A percentile compares a stretch with the other conserved stretches of the same genome.
phyloP scores from a whole-genome alignment of 2,888 invertebrate genomes.

The Laothoe populi region DNA sequence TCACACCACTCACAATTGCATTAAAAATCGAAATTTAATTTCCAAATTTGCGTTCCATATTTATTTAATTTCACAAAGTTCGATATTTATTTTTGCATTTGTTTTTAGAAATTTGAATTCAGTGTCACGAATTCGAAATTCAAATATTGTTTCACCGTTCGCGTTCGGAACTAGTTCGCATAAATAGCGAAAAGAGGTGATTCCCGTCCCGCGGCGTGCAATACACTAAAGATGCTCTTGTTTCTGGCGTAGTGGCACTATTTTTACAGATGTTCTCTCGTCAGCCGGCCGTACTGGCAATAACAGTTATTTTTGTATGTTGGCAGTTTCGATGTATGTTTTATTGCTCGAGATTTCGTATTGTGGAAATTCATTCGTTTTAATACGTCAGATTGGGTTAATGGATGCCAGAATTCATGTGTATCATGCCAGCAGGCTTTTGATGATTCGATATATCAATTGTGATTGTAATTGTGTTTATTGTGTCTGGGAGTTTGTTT shows the following conservation, averaged over 20 bases:
- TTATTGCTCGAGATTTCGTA: conserved; percentile 14
- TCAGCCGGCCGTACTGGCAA: conserved; percentile 23
- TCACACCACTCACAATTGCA: conserved; percentile 2
- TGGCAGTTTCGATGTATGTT: conserved; percentile 22
- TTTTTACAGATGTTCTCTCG: conserved; percentile 57
- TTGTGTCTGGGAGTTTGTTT: background rate
- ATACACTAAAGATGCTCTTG: conserved; percentile 54
- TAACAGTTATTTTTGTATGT: conserved; percentile 29
- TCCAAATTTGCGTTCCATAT: conserved; percentile 11
- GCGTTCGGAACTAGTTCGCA: conserved; percentile 28
- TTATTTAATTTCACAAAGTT: background rate
- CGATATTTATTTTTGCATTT: too few species aligned
- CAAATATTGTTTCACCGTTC: conserved; percentile 2
- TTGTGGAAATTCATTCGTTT: conserved; percentile 14
- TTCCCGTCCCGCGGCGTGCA: conserved; percentile 53
- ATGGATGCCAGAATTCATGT: background rate
- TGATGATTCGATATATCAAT: conserved; percentile 6
- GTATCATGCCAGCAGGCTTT: background rate
- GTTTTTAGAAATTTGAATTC: background rate
- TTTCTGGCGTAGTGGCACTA: conserved; percentile 50
- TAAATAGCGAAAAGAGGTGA: conserved; percentile 37
- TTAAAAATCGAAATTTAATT: background rate
- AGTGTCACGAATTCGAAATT: conserved; percentile 21
- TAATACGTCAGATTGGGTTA: background rate
- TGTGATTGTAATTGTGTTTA: background rate